A percentile compares a stretch with the other conserved stretches of the same genome.
phyloP scores from a whole-genome alignment of 2,113 vertebrate species.

The Mugil cephalus region DNA sequence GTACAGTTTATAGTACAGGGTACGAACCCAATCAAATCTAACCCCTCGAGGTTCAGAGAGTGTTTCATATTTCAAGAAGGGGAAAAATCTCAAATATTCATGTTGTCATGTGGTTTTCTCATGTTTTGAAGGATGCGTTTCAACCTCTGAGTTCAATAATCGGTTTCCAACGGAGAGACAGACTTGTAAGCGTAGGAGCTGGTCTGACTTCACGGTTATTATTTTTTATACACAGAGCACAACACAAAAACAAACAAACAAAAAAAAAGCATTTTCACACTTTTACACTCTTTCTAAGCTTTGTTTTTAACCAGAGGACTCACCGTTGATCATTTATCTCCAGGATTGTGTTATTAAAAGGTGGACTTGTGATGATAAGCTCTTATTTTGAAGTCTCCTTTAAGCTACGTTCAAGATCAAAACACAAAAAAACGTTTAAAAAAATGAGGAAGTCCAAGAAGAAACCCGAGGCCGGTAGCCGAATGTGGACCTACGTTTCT shows the following conservation, averaged over 20 bases:
- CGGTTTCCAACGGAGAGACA: too few relatives aligned
- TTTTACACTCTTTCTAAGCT: constrained; percentile 16
- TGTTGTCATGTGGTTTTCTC: background rate
- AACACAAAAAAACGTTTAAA: background rate
- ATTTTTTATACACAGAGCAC: constrained; percentile 15
- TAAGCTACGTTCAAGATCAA: constrained; percentile 3
- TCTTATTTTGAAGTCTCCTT: constrained; percentile 19
- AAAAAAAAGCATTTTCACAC: too few relatives aligned
- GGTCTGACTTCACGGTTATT: too few relatives aligned
- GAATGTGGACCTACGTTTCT: constrained; percentile 59
- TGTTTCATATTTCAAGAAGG: background rate
- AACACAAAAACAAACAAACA: background rate
- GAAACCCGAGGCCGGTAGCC: background rate
- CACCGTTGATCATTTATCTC: background rate
- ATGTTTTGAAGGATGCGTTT: too few relatives aligned
- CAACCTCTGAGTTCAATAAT: too few relatives aligned
- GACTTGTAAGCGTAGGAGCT: too few relatives aligned
- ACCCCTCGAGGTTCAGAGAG: constrained; percentile 21
- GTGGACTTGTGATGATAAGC: background rate
- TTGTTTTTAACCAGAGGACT: constrained; percentile 25
- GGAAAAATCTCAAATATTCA: background rate
- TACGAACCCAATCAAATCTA: constrained; percentile 21
- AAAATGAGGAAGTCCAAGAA: too few relatives aligned
- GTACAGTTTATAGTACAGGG: constrained; percentile 65
- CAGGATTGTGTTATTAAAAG: background rate